These are phyloP conservation scores for Micrasema longulum DNA, from an alignment of 1,140 invertebrate species.

Conservation along the genomic window DNA sequence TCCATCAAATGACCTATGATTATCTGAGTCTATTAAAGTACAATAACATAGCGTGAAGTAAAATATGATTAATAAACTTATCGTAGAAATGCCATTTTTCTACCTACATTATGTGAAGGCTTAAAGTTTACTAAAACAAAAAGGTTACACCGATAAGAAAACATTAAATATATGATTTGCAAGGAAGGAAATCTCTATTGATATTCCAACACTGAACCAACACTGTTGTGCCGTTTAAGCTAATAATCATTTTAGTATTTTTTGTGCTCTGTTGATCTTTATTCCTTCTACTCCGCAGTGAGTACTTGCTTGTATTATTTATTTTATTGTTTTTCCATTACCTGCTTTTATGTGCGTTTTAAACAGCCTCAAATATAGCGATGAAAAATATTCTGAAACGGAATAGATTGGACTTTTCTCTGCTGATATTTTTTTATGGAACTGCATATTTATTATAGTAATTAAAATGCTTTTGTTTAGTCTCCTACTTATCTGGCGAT, in stretches of 20 bases:
- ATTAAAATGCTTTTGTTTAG: no score
- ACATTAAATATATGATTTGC: slow-evolving; percentile 11
- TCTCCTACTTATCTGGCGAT: no score
- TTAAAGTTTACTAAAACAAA: slow-evolving; percentile 1
- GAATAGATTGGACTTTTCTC: not conserved
- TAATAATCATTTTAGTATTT: not conserved
- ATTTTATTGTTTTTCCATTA: not conserved
- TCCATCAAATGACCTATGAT: slow-evolving; percentile 5
- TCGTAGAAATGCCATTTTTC: slow-evolving; percentile 16
- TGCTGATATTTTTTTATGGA: no score
- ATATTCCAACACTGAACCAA: not conserved
- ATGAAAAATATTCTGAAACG: no score
- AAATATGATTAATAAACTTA: slow-evolving; percentile 10
- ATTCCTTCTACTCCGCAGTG: not conserved
- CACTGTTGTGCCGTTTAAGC: not conserved
- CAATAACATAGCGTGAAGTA: not conserved
- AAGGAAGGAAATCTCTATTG: slow-evolving; percentile 3
- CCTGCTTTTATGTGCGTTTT: no score
- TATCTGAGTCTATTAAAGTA: not conserved
- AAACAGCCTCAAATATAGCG: no score
- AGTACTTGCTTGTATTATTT: not conserved
- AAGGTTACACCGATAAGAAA: slow-evolving; percentile 3
- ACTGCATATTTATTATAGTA: no score
- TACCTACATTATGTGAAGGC: slow-evolving; percentile 21
- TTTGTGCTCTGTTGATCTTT: not conserved